Base-by-base conservation (phyloP, 2,797 vertebrate species). In the Hyperoplus immaculatus region DNA sequence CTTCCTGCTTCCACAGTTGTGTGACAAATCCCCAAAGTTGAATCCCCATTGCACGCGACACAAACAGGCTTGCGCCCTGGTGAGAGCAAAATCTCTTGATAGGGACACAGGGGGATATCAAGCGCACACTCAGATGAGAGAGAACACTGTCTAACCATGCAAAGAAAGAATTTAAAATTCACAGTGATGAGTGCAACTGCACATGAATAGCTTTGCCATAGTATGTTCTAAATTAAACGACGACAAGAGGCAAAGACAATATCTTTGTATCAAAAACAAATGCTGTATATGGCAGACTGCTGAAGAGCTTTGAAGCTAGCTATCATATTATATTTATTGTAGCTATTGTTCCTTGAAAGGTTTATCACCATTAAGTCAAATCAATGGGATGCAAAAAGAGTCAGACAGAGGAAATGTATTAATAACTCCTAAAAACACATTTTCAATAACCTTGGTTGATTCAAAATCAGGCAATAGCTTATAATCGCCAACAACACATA, bases 1-100 rank as follows among this genome's bases (percentile, higher is more conserved):
- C 85, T 86, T 87, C 83, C 83, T 78, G 83, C 84, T 88, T 84
- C 71, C 85, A 86, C 50, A 50, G 55, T 75, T 64, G 76, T 88
- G 88, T 90, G 91, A 91, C 83, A 29, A 90, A 92, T 92, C 90
- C 29, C 82, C 72, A 70, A 72, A 82, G 82, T 83, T 66, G 80
- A 85, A 87, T 87, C 80, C 66, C 84, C 45, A 56, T 72, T 78
- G 82, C 83, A 83, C 72, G 80, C 68, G 42, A 84, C 75, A 85
- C 71, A 69, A 66, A 74, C 83, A 77, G 75, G 73, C 81, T 62
- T 77, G 59, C 55, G 4, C 53, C 82, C 53, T 83, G 79, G 87
- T 83, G 75, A 83, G 72, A 85, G 80, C 56, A 70, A 82, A 84
- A 83, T 83, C 82, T 88, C 78, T 71, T 87, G 78, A 89, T 75